Percentiles rank a stretch among this genome's conserved stretches.
phyloP scores from a whole-genome alignment of 2,888 invertebrate species.

The Pristionchus maxplancki region DNA sequence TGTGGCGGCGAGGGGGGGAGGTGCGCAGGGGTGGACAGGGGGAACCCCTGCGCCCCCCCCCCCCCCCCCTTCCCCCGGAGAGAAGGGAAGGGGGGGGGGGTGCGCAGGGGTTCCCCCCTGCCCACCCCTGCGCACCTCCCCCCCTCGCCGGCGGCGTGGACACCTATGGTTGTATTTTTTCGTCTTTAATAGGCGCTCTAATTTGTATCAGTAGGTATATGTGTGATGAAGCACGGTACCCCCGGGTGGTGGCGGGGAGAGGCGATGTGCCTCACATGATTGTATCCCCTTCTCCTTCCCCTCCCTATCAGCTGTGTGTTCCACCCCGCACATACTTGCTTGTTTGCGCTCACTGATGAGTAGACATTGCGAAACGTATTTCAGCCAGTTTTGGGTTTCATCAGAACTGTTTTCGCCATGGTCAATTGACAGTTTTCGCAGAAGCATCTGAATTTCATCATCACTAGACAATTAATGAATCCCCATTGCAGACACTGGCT shows the following conservation, averaged over 20 bases:
- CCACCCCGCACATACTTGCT: background rate
- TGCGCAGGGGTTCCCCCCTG: no score
- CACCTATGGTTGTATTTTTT: no score
- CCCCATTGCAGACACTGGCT: slow-evolving; percentile 17
- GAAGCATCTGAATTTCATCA: background rate
- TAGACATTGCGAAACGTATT: background rate
- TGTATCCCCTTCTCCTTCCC: background rate
- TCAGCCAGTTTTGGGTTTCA: background rate
- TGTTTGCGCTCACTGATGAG: no score
- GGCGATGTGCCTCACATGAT: background rate
- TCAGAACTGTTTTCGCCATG: background rate
- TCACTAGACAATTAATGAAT: background rate
- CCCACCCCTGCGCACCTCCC: no score
- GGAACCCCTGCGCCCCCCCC: no score
- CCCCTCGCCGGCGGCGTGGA: no score
- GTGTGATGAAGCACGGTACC: background rate
- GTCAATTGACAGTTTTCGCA: no score
- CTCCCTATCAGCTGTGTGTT: background rate
- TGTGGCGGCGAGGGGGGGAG: no score
- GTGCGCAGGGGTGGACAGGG: no score
- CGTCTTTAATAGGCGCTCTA: no score
- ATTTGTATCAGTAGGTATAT: background rate
- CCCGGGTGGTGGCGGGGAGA: background rate
- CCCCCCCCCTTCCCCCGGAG: no score
- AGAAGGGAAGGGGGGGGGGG: no score